These are phyloP conservation scores for Acronicta aceris DNA, from an alignment of 2,888 invertebrate species.

Conservation along the genomic window DNA sequence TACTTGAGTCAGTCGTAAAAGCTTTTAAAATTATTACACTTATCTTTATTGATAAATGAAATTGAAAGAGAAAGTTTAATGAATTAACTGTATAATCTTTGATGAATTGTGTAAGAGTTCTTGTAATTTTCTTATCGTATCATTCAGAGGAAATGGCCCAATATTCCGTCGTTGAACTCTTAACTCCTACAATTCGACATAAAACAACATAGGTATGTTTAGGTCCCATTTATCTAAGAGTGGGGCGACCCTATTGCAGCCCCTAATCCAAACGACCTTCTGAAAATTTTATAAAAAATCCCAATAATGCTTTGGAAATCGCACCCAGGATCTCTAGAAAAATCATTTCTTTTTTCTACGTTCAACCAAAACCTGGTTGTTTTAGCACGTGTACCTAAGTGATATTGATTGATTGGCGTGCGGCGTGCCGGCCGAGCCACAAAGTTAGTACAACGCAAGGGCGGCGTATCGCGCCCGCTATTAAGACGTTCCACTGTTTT, in stretches of 20 bases:
- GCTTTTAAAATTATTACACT: conserved; percentile 31
- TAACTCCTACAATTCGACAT: too few species aligned
- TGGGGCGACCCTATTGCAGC: too few species aligned
- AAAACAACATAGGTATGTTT: too few species aligned
- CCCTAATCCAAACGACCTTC: too few species aligned
- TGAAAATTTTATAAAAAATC: too few species aligned
- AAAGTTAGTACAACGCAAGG: conserved; percentile 61
- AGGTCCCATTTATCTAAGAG: too few species aligned
- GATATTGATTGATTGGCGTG: conserved; percentile 45
- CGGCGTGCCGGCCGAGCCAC: conserved; percentile 29
- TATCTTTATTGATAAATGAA: conserved; percentile 8
- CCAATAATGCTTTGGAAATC: too few species aligned
- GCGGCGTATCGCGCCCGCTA: conserved; percentile 64
- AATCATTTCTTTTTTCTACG: conserved; percentile 2
- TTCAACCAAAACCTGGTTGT: conserved; percentile 3
- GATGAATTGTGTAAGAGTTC: neutral
- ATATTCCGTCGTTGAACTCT: too few species aligned
- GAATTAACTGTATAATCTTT: neutral
- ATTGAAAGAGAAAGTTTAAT: conserved; percentile 1
- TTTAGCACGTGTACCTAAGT: conserved; percentile 25
- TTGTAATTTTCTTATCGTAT: too few species aligned
- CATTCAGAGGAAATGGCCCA: too few species aligned
- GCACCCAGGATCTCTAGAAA: too few species aligned
- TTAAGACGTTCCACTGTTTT: conserved; percentile 66
- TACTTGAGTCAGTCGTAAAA: conserved; percentile 19